A percentile compares a stretch with the other conserved stretches of the same genome.
Conservation (phyloP, 2,797 vertebrate species). For the Fundulus diaphanus region DNA sequence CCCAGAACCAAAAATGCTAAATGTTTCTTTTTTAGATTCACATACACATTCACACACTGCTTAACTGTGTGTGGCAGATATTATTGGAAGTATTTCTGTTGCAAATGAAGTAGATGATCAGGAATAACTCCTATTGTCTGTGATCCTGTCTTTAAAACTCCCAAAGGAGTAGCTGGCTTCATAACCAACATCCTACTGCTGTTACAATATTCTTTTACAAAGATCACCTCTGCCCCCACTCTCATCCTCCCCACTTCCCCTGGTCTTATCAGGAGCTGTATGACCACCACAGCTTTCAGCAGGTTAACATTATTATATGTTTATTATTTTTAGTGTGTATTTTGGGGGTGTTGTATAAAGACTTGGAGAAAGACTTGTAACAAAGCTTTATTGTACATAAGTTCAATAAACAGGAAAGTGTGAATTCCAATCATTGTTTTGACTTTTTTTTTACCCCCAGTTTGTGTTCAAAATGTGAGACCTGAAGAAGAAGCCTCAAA, state of each 20-base stretch:
- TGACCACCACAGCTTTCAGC: conserved; percentile 57
- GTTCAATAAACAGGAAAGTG: conserved; percentile 75
- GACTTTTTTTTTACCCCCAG: background rate
- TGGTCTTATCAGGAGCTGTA: conserved; percentile 20
- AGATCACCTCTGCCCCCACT: conserved; percentile 30
- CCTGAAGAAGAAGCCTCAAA: no score
- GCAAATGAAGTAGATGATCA: conserved; percentile 54
- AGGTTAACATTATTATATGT: conserved; percentile 50
- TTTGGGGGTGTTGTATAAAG: conserved; percentile 59
- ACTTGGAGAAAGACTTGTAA: conserved; percentile 66
- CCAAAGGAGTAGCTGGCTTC: conserved; percentile 12
- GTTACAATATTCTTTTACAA: conserved; percentile 54
- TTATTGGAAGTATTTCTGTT: conserved; percentile 74
- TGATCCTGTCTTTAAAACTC: conserved; percentile 16
- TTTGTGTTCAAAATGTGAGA: background rate
- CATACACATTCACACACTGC: conserved; percentile 42
- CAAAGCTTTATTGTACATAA: conserved; percentile 81
- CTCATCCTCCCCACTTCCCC: conserved; percentile 6
- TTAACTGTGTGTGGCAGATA: conserved; percentile 43
- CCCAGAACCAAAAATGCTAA: conserved; percentile 4
- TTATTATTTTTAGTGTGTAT: conserved; percentile 33
- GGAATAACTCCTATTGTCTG: conserved; percentile 27
- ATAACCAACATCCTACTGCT: conserved; percentile 26
- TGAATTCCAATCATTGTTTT: conserved; percentile 17
- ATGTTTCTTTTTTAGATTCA: conserved; percentile 48